phyloP scores from a whole-genome alignment of 92 coral and sea anemone species.

The Meandrina meandrites region DNA sequence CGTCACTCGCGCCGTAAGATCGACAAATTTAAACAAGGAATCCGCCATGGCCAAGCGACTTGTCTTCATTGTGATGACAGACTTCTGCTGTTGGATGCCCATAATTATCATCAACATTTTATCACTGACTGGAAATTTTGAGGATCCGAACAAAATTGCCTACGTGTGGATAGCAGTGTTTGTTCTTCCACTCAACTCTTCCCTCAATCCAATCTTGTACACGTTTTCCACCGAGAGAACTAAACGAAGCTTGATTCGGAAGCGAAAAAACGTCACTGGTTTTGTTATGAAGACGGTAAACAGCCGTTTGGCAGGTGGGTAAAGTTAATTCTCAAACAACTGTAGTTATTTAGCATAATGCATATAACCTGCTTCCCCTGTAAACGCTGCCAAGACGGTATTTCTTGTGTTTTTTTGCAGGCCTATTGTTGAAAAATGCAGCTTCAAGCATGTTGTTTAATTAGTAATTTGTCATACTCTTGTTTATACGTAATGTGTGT shows the following conservation, averaged over 20 bases:
- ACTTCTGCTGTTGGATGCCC: constrained; percentile 80
- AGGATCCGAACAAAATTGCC: constrained; percentile 62
- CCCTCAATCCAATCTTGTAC: constrained; percentile 65
- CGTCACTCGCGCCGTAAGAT: constrained; percentile 51
- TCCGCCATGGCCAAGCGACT: constrained; percentile 74
- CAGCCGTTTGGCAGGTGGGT: not conserved
- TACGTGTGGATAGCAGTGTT: constrained; percentile 75
- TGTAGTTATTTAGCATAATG: not conserved
- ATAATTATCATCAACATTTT: constrained; percentile 63
- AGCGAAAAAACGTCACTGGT: constrained; percentile 11
- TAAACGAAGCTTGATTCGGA: constrained; percentile 25
- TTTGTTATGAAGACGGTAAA: constrained; percentile 5
- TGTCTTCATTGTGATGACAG: constrained; percentile 68
- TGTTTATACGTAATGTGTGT: too few species aligned
- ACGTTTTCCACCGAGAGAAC: constrained; percentile 59
- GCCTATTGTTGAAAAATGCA: too few species aligned
- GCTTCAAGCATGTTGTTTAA: too few species aligned
- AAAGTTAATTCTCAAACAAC: not conserved
- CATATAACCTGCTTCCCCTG: not conserved
- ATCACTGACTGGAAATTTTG: constrained; percentile 50
- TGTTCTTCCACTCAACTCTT: constrained; percentile 67
- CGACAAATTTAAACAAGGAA: constrained; percentile 61
- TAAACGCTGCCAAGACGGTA: not conserved
- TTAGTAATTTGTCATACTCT: too few species aligned
- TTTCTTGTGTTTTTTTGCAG: not conserved